phyloP scores from a whole-genome alignment of 2,113 vertebrate genomes.

The Apaloderma vittatum region DNA sequence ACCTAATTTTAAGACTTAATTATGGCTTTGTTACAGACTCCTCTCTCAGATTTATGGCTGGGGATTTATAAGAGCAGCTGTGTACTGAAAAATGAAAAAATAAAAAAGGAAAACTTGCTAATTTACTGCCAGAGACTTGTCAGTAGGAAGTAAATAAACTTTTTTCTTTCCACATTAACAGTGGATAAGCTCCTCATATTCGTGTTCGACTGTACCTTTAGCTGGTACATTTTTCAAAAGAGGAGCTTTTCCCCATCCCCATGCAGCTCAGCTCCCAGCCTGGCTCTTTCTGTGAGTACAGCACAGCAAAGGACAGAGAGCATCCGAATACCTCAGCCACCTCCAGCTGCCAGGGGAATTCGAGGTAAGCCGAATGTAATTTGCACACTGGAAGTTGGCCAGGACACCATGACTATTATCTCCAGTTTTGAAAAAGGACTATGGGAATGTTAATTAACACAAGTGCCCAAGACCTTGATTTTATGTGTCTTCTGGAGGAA shows the following conservation, averaged over 20 bases:
- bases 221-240: background rate
- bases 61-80: conserved; percentile 57
- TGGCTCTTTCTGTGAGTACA: background rate
- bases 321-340: background rate
- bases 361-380: conserved; percentile 29
- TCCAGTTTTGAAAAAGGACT: conserved; percentile 56
- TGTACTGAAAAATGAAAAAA: conserved; percentile 2
- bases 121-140: conserved; percentile 20
- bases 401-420: conserved; percentile 56
- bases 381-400: conserved; percentile 65
- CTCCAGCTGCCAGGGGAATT: conserved; percentile 44
- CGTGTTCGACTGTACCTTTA: background rate
- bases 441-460: conserved; percentile 65
- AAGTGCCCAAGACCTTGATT: conserved; percentile 64
- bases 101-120: background rate
- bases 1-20: conserved; percentile 24
- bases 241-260: background rate
- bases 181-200: background rate
- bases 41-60: conserved; percentile 17
- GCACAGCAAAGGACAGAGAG: background rate
- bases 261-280: background rate
- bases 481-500: conserved; percentile 68
- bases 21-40: background rate
- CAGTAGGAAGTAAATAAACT: conserved; percentile 25
- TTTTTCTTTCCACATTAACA: background rate